Percentiles rank a stretch among this genome's conserved stretches.
Conservation (phyloP, 1,140 invertebrate genomes). For the Frieseomelitta varia region DNA sequence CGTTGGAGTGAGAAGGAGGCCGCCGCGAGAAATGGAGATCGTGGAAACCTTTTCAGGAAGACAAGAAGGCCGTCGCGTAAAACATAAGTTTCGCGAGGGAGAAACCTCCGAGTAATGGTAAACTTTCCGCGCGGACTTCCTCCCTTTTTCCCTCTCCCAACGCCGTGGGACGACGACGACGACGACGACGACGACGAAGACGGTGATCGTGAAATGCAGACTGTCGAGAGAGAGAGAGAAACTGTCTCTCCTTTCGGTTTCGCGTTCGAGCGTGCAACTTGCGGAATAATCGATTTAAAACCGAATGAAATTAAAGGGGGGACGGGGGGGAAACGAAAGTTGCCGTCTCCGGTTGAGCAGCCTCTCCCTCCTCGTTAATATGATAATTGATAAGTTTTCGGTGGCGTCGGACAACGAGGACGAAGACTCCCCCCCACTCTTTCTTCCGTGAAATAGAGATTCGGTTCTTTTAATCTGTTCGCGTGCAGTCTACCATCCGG, state of each 20-base stretch:
- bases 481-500: neutral
- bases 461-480: neutral
- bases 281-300: constrained; percentile 10
- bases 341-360: no score
- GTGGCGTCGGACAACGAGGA: neutral
- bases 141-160: neutral
- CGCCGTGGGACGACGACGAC: neutral
- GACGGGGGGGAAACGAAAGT: neutral
- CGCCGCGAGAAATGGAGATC: constrained; percentile 56
- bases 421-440: neutral
- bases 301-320: neutral
- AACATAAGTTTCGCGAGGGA: constrained; percentile 62
- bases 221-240: no score
- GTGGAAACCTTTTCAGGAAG: constrained; percentile 48
- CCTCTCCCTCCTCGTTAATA: neutral
- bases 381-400: neutral
- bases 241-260: neutral
- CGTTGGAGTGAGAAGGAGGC: no score
- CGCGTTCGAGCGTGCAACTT: neutral
- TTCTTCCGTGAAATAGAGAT: neutral
- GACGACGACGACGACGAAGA: neutral
- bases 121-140: constrained; percentile 56
- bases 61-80: constrained; percentile 60
- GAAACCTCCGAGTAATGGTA: constrained; percentile 53
- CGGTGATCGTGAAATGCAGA: neutral